These are phyloP conservation scores for Pogonocichla stellata DNA, from an alignment of 2,113 vertebrate species.

Conservation along the genomic window DNA sequence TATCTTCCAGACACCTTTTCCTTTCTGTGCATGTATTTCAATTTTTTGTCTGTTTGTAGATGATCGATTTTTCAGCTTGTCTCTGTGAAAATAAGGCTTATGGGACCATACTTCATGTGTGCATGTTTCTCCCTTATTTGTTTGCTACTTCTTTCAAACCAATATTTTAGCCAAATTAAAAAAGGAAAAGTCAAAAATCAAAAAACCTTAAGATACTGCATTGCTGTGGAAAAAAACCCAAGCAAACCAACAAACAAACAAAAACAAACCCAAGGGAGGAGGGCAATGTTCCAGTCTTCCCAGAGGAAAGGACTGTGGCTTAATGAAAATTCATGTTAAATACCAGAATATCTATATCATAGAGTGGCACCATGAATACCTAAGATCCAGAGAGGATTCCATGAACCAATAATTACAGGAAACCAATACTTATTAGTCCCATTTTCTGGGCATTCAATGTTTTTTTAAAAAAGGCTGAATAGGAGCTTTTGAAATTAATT, in stretches of 20 bases:
- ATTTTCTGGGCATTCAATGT: neutral
- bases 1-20: neutral
- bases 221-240: neutral
- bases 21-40: neutral
- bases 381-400: neutral
- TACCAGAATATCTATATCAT: neutral
- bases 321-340: neutral
- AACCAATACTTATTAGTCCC: neutral
- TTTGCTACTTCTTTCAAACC: neutral
- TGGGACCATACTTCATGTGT: neutral
- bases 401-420: neutral
- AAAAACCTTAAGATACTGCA: neutral
- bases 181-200: neutral
- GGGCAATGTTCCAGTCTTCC: neutral
- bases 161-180: neutral
- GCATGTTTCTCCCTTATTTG: neutral
- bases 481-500: neutral
- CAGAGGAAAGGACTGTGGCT: neutral
- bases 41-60: neutral
- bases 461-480: neutral
- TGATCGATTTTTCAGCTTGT: neutral
- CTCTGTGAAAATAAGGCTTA: neutral
- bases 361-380: neutral
- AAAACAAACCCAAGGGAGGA: neutral
- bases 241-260: neutral